phyloP scores from a whole-genome alignment of 2,888 invertebrate genomes.

The Eupithecia abbreviata region DNA sequence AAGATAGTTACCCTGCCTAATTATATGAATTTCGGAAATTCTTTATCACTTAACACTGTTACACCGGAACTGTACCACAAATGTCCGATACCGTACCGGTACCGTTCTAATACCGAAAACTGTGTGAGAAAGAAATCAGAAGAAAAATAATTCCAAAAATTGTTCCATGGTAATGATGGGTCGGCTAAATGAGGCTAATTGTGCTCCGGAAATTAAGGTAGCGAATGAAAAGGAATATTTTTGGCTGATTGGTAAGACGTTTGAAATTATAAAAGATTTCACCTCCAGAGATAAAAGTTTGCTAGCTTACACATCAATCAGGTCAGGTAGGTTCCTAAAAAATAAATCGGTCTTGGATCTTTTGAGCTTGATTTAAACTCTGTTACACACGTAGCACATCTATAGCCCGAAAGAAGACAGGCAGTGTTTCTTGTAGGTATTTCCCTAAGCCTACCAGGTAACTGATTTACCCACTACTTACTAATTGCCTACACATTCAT shows the following conservation, averaged over 20 bases:
- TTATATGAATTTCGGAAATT: not conserved
- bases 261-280: not conserved
- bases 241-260: not conserved
- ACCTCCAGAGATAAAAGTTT: not conserved
- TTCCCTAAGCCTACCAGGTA: no score
- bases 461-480: no score
- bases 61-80: not conserved
- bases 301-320: no score
- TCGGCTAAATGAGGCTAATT: conserved; percentile 24
- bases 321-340: no score
- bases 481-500: no score
- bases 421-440: no score
- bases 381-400: no score
- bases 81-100: not conserved
- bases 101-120: not conserved
- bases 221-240: conserved; percentile 8
- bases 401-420: no score
- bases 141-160: conserved; percentile 14
- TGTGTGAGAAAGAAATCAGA: not conserved
- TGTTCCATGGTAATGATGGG: conserved; percentile 21
- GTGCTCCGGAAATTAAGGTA: conserved; percentile 15
- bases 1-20: not conserved
- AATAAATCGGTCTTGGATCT: no score
- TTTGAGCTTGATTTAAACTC: no score
- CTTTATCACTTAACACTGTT: not conserved